Conservation (phyloP, 2,888 invertebrate species). For the Labia minor region DNA sequence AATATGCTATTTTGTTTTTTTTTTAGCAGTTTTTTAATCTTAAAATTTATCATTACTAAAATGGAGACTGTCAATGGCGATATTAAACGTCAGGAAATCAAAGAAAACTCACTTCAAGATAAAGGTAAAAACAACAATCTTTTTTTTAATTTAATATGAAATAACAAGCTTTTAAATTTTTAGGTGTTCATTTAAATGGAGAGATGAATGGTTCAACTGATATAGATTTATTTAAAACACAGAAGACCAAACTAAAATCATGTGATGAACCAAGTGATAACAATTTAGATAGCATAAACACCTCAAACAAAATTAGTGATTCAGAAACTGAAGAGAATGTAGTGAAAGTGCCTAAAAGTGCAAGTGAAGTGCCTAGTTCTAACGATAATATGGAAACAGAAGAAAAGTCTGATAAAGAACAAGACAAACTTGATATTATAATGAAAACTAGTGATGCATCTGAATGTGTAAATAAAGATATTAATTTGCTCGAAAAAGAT, state of each 20-base stretch:
- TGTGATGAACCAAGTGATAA: constrained; percentile 19
- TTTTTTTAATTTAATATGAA: constrained; percentile 2
- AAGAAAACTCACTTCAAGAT: constrained; percentile 17
- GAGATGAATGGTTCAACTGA: constrained; percentile 37
- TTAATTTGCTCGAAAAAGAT: constrained; percentile 18
- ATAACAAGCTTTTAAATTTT: constrained; percentile 25
- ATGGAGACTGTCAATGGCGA: constrained; percentile 27
- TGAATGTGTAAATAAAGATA: constrained; percentile 22
- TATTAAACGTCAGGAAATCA: constrained; percentile 24
- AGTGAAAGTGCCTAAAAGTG: constrained; percentile 26
- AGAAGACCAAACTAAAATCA: not conserved
- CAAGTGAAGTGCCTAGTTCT: constrained; percentile 25
- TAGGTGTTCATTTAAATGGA: constrained; percentile 38
- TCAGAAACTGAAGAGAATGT: constrained; percentile 18
- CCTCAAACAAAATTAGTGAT: constrained; percentile 21
- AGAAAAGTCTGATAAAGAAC: constrained; percentile 27
- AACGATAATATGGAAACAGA: constrained; percentile 22
- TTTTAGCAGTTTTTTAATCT: constrained; percentile 1
- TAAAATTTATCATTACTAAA: constrained; percentile 14
- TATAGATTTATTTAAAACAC: constrained; percentile 19
- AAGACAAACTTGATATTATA: constrained; percentile 29
- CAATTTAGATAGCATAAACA: constrained; percentile 18
- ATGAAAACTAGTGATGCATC: constrained; percentile 26
- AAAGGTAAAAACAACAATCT: constrained; percentile 1
- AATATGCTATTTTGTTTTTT: not conserved